phyloP scores from a whole-genome alignment of 2,113 vertebrate species.

The Onychostruthus taczanowskii region DNA sequence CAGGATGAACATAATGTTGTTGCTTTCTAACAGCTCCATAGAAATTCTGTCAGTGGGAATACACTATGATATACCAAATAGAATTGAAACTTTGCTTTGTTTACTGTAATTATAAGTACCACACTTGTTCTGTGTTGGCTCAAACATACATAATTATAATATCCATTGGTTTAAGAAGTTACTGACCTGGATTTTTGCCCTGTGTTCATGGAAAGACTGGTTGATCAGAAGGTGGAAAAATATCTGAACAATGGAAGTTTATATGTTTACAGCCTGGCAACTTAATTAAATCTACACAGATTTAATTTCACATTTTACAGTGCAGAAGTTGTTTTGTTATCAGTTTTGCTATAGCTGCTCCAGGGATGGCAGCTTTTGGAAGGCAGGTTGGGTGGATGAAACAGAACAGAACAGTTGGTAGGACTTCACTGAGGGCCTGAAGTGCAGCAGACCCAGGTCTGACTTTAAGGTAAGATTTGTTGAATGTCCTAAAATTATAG shows the following conservation, averaged over 20 bases:
- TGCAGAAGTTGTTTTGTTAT: not conserved
- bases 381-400: not conserved
- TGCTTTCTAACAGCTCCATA: not conserved
- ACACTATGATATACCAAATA: not conserved
- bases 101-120: not conserved
- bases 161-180: not conserved
- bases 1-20: not conserved
- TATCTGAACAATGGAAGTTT: not conserved
- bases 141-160: not conserved
- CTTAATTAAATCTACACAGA: not conserved
- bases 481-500: not conserved
- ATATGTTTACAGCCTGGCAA: not conserved
- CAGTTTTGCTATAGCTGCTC: not conserved
- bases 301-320: not conserved
- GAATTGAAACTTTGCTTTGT: not conserved
- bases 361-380: not conserved
- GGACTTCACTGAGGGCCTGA: not conserved
- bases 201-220: not conserved
- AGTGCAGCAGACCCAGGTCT: not conserved
- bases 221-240: not conserved
- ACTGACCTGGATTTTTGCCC: not conserved
- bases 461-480: not conserved
- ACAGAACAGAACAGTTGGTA: not conserved
- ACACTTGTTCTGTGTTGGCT: not conserved
- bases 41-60: not conserved